Percentiles rank a stretch among this genome's conserved stretches.
Conservation (phyloP, 2,797 vertebrate genomes). For the Tolypeutes matacus region DNA sequence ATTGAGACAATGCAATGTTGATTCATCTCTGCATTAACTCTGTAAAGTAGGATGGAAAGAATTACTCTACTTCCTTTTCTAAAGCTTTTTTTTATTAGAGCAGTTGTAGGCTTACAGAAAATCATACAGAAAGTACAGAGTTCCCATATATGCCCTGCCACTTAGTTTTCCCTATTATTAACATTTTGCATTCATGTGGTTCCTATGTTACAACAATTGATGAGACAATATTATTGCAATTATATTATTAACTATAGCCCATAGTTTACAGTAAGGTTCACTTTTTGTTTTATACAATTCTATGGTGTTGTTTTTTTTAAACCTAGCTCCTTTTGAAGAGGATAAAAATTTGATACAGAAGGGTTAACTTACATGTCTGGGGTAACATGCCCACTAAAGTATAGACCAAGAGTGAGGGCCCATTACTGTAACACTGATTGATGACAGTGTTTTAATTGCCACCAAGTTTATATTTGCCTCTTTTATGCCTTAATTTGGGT, state of each 20-base stretch:
- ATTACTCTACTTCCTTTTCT: conserved; percentile 24
- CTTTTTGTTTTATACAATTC: too few species aligned
- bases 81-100: too few species aligned
- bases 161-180: too few species aligned
- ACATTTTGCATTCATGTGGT: too few species aligned
- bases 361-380: background rate
- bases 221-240: too few species aligned
- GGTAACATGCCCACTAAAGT: background rate
- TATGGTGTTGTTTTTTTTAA: too few species aligned
- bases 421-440: background rate
- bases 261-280: too few species aligned
- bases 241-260: too few species aligned
- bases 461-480: background rate
- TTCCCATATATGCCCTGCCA: too few species aligned
- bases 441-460: background rate
- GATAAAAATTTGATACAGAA: background rate
- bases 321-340: background rate
- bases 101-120: too few species aligned
- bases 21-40: background rate
- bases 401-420: background rate
- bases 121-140: too few species aligned
- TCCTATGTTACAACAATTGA: too few species aligned
- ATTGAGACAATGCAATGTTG: background rate
- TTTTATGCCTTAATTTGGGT: background rate
- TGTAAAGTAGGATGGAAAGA: conserved; percentile 42